phyloP scores from a whole-genome alignment of 2,797 vertebrate species.

The Staurois parvus region DNA sequence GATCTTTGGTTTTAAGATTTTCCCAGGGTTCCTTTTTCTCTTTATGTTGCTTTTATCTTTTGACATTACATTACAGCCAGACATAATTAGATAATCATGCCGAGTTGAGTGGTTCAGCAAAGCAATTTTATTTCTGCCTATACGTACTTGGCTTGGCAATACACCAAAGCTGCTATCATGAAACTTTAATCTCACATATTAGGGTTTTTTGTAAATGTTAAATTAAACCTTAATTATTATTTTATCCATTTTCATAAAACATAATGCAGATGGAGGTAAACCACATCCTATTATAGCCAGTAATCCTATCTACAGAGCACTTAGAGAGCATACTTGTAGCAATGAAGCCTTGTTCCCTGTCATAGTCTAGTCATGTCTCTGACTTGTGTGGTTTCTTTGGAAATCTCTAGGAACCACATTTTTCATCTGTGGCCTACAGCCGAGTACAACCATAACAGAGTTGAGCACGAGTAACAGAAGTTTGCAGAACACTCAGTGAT shows the following conservation, averaged over 20 bases:
- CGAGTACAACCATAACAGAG: slow-evolving; percentile 1
- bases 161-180: slow-evolving; percentile 31
- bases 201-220: slow-evolving; percentile 18
- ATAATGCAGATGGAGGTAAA: slow-evolving; percentile 35
- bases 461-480: neutral
- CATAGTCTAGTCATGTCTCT: slow-evolving; percentile 25
- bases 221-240: slow-evolving; percentile 47
- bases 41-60: neutral
- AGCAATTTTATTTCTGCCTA: slow-evolving; percentile 35
- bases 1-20: neutral
- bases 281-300: slow-evolving; percentile 37
- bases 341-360: slow-evolving; percentile 40
- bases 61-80: slow-evolving; percentile 1
- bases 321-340: slow-evolving; percentile 27
- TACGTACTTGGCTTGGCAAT: slow-evolving; percentile 38
- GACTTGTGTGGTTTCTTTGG: slow-evolving; percentile 41
- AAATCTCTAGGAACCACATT: slow-evolving; percentile 28
- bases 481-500: neutral
- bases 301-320: slow-evolving; percentile 47
- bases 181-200: slow-evolving; percentile 38
- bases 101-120: neutral
- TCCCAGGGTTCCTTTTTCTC: neutral
- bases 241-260: slow-evolving; percentile 36
- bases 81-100: neutral
- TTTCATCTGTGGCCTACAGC: slow-evolving; percentile 40